phyloP scores from a whole-genome alignment of 2,888 invertebrate species.

The Eledone cirrhosa region DNA sequence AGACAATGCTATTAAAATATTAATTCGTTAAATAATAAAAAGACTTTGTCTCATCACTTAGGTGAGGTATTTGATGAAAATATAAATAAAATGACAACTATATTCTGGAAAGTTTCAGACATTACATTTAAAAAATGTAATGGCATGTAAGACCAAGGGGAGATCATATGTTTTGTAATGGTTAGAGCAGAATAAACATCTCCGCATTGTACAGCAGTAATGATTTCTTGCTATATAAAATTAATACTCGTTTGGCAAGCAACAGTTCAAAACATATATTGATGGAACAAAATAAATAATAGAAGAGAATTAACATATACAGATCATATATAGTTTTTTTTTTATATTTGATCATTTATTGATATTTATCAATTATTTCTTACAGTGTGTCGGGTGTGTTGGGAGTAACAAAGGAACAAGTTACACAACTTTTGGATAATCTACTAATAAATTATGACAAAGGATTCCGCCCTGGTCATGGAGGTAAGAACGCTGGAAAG shows the following conservation, averaged over 20 bases:
- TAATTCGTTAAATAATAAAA: too few relatives aligned
- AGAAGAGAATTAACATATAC: background rate
- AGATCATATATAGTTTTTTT: background rate
- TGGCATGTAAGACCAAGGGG: too few relatives aligned
- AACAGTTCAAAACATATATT: background rate
- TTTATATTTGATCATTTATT: background rate
- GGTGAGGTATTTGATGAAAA: too few relatives aligned
- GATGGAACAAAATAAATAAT: background rate
- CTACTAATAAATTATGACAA: conserved; percentile 53
- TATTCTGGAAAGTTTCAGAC: too few relatives aligned
- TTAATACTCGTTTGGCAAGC: background rate
- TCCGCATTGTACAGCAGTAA: background rate
- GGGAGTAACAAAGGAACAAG: conserved; percentile 44
- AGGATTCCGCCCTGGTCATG: conserved; percentile 55
- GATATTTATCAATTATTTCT: background rate
- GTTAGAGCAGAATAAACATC: too few relatives aligned
- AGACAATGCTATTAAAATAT: too few relatives aligned
- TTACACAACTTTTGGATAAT: conserved; percentile 52
- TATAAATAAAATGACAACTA: too few relatives aligned
- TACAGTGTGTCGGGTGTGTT: conserved; percentile 23
- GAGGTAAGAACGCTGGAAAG: conserved; percentile 42
- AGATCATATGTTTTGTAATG: too few relatives aligned
- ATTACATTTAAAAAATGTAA: too few relatives aligned
- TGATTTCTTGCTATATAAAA: background rate
- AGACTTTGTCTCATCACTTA: too few relatives aligned